These are phyloP conservation scores for Apis florea DNA, from an alignment of 1,140 invertebrate species.

Conservation along the genomic window DNA sequence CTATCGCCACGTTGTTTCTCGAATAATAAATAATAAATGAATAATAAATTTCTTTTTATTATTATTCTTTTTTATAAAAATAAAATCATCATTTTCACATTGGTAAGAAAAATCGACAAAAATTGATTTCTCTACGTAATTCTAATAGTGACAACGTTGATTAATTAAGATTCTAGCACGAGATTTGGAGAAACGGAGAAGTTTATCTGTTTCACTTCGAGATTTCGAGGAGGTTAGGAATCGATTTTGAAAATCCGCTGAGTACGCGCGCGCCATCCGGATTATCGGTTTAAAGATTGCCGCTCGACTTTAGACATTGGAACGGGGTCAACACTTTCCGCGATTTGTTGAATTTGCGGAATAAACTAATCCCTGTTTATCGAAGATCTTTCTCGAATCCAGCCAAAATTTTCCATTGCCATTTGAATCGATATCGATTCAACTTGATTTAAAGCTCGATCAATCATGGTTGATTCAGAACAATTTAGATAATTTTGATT, in stretches of 20 bases:
- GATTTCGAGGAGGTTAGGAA: neutral
- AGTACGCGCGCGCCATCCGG: neutral
- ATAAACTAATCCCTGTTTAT: neutral
- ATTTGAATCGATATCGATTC: neutral
- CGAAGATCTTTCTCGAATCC: neutral
- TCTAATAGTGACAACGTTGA: too few relatives aligned
- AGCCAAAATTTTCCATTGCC: neutral
- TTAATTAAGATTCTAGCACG: neutral
- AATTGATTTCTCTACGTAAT: too few relatives aligned
- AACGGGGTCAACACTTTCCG: constrained; percentile 14
- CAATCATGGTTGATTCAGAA: too few relatives aligned
- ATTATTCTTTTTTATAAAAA: too few relatives aligned
- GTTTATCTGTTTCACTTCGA: neutral
- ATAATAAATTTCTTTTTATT: too few relatives aligned
- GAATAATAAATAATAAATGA: too few relatives aligned
- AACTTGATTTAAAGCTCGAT: too few relatives aligned
- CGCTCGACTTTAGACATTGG: neutral
- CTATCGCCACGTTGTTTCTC: too few relatives aligned
- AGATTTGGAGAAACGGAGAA: neutral
- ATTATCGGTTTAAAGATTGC: constrained; percentile 15
- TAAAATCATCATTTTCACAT: too few relatives aligned
- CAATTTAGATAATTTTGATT: too few relatives aligned
- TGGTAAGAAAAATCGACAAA: too few relatives aligned
- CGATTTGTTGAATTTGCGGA: constrained; percentile 7
- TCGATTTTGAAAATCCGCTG: constrained; percentile 22